Conservation (phyloP, 2,888 invertebrate species). For the Andrena bucephala region DNA sequence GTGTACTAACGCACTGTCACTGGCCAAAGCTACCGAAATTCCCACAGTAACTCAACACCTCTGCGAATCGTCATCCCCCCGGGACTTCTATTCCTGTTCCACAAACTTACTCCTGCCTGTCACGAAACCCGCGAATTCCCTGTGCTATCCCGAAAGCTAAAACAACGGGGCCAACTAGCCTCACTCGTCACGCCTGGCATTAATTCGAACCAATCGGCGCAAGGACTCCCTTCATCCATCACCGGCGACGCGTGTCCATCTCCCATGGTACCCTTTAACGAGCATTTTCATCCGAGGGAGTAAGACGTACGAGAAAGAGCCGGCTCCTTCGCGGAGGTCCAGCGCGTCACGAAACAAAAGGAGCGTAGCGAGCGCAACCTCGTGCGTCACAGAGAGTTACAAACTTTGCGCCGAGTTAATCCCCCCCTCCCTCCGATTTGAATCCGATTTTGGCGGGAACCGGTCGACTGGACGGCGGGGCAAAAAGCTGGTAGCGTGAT, state of each 20-base stretch:
- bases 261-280: constrained; percentile 35
- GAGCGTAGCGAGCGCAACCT: constrained; percentile 11
- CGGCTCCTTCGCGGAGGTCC: constrained; percentile 43
- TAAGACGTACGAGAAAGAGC: constrained; percentile 57
- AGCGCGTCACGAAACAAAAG: constrained; percentile 46
- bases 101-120: not conserved
- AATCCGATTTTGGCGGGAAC: constrained; percentile 70
- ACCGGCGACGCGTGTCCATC: constrained; percentile 37
- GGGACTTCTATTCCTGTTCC: too few species aligned
- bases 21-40: not conserved
- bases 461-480: constrained; percentile 33
- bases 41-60: not conserved
- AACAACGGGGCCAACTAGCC: not conserved
- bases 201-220: constrained; percentile 46
- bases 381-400: constrained; percentile 51
- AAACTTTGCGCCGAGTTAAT: constrained; percentile 58
- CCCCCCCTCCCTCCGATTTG: constrained; percentile 63
- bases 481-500: constrained; percentile 59
- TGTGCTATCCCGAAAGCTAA: not conserved
- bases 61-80: not conserved
- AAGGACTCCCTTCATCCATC: constrained; percentile 32
- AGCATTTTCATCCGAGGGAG: constrained; percentile 47
- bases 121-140: not conserved
- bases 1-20: too few species aligned
- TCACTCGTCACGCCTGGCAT: constrained; percentile 38